phyloP scores from a whole-genome alignment of 2,113 vertebrate species.

The Aegotheles bennettii region DNA sequence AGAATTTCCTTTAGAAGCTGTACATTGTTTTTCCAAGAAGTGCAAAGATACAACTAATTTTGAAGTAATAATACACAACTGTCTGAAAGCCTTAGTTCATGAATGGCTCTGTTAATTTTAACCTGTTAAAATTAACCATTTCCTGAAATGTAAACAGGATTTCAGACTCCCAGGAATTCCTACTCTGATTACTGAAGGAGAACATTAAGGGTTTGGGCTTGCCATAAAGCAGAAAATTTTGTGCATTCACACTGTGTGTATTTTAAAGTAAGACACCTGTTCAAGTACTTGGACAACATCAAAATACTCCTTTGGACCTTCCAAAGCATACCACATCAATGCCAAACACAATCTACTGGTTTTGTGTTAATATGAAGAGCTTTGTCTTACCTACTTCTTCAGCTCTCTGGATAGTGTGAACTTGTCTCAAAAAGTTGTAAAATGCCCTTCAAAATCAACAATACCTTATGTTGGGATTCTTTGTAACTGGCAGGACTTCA shows the following conservation, averaged over 20 bases:
- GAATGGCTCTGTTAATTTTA: background rate
- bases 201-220: background rate
- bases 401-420: background rate
- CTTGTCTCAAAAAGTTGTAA: background rate
- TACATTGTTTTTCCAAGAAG: background rate
- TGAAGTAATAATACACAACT: background rate
- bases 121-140: background rate
- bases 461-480: background rate
- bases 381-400: background rate
- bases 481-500: background rate
- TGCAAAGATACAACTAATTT: background rate
- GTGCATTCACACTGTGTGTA: background rate
- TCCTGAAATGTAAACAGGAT: background rate
- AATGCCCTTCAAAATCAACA: background rate
- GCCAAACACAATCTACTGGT: background rate
- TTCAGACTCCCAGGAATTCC: background rate
- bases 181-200: background rate
- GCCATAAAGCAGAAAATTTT: background rate
- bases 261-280: background rate
- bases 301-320: background rate
- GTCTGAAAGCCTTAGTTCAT: background rate
- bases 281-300: background rate
- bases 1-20: background rate
- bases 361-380: background rate
- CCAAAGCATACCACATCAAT: background rate